These are phyloP conservation scores for Byasa hedistus DNA, from an alignment of 2,888 invertebrate species.

Conservation along the genomic window DNA sequence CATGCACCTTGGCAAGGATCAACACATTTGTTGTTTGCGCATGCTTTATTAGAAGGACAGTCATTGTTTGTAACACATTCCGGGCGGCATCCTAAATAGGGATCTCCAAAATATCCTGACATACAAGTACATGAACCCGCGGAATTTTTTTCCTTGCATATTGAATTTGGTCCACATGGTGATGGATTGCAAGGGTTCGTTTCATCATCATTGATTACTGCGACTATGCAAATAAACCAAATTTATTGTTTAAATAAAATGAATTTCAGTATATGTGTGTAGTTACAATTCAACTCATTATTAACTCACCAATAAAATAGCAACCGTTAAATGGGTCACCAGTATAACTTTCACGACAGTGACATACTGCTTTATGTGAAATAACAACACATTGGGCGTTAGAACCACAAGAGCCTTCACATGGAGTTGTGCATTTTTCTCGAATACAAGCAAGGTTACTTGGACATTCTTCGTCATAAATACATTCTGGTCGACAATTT, in stretches of 20 bases:
- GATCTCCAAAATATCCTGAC: constrained; percentile 91
- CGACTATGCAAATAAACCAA: constrained; percentile 55
- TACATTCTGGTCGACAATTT: constrained; percentile 92
- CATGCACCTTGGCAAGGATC: constrained; percentile 92
- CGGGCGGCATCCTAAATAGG: constrained; percentile 90
- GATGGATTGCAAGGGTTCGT: constrained; percentile 90
- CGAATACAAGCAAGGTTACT: constrained; percentile 90
- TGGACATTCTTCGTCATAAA: constrained; percentile 90
- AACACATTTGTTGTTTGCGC: constrained; percentile 90
- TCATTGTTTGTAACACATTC: constrained; percentile 92
- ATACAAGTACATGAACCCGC: constrained; percentile 91
- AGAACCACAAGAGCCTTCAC: constrained; percentile 90
- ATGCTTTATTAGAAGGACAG: constrained; percentile 87
- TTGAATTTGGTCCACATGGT: constrained; percentile 91
- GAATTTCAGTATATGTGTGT: not conserved
- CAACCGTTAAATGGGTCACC: constrained; percentile 93
- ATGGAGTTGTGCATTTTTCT: constrained; percentile 90
- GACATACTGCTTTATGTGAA: constrained; percentile 91
- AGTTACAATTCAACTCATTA: not conserved
- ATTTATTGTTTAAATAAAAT: constrained; percentile 9
- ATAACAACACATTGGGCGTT: constrained; percentile 89
- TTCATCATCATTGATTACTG: constrained; percentile 82
- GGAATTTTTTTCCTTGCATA: constrained; percentile 90
- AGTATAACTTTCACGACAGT: constrained; percentile 87
- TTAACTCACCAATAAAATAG: constrained; percentile 65